Percentiles rank a stretch among this genome's conserved stretches.
These are phyloP conservation scores for Oreochromis mossambicus DNA, from an alignment of 2,797 vertebrate genomes.

Conservation along the genomic window DNA sequence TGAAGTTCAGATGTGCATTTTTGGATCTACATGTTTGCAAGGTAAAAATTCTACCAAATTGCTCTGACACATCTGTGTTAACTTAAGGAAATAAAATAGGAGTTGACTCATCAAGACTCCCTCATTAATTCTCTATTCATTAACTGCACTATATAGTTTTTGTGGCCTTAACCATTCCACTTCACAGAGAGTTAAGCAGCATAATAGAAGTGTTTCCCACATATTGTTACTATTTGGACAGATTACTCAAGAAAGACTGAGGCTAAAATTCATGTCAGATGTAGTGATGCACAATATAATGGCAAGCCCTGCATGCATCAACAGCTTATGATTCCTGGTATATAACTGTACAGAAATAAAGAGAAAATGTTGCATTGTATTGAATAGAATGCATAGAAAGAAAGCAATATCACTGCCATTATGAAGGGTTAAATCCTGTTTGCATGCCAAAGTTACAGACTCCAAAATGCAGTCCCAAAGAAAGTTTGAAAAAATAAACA, in stretches of 20 bases:
- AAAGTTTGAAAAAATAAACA: not conserved
- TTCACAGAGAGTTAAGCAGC: not conserved
- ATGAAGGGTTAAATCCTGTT: not conserved
- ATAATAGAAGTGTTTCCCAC: not conserved
- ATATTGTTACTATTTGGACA: not conserved
- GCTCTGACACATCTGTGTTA: not conserved
- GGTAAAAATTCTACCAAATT: not conserved
- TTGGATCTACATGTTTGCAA: not conserved
- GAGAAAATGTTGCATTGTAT: not conserved
- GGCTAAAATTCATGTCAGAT: not conserved
- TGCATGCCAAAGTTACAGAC: not conserved
- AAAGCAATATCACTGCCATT: not conserved
- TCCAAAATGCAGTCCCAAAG: not conserved
- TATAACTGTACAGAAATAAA: not conserved
- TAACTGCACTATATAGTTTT: not conserved
- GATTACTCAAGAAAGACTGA: not conserved
- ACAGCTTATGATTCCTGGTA: not conserved
- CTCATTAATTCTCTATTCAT: not conserved
- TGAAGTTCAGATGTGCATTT: not conserved
- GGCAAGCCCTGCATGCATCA: not conserved
- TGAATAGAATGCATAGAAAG: not conserved
- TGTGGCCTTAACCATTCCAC: not conserved
- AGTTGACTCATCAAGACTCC: not conserved
- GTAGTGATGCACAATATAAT: not conserved
- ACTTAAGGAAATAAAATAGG: not conserved